Conservation (phyloP, 2,113 vertebrate genomes). For the Catharus minimus region DNA sequence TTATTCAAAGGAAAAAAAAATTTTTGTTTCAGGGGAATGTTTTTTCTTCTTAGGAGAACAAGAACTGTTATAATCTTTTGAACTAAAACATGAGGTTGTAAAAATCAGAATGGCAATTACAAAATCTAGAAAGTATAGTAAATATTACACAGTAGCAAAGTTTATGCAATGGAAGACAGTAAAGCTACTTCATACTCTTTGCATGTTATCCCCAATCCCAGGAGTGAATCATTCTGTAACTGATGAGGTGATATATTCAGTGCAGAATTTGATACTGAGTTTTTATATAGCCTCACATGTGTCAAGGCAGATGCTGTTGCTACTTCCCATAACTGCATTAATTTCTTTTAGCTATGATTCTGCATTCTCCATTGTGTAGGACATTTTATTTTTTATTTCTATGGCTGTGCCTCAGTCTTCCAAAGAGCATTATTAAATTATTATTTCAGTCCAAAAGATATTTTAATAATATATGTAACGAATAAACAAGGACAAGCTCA, state of each 20-base stretch:
- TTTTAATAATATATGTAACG: neutral
- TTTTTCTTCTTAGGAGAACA: neutral
- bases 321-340: neutral
- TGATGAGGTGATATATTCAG: neutral
- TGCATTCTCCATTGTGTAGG: neutral
- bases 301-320: neutral
- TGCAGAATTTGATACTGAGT: neutral
- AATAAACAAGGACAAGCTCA: neutral
- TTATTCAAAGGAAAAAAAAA: neutral
- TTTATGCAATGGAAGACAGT: neutral
- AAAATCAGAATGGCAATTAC: neutral
- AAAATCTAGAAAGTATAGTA: neutral
- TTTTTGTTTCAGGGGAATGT: neutral
- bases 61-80: neutral
- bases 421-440: neutral
- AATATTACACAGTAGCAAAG: neutral
- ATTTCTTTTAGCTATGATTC: neutral
- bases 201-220: neutral
- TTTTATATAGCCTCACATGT: neutral
- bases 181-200: neutral
- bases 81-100: neutral
- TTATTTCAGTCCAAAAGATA: neutral
- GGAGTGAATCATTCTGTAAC: neutral
- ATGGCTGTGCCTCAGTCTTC: neutral
- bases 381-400: neutral